Evolutionary conservation across 2,888 invertebrate species (phyloP).

Genomic region (Habrosyne pyritoides): DNA sequence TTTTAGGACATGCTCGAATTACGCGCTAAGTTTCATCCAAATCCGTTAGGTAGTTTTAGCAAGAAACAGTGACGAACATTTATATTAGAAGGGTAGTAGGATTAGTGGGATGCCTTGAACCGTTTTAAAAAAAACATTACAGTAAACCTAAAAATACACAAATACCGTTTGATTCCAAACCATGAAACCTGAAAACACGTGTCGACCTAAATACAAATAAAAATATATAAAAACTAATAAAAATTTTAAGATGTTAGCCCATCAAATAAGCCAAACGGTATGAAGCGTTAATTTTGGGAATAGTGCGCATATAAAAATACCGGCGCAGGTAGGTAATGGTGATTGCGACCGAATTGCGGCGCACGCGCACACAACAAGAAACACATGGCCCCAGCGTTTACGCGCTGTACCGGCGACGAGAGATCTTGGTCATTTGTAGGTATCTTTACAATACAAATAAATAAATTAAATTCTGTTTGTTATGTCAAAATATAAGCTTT

Average conservation of each 20-base stretch:
- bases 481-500: too few species aligned
- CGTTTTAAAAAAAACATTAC: too few species aligned
- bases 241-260: conserved; percentile 37
- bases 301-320: conserved; percentile 71
- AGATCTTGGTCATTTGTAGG: conserved; percentile 49
- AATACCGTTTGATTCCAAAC: neutral
- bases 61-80: too few species aligned
- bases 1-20: too few species aligned
- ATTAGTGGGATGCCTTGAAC: too few species aligned
- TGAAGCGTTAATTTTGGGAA: conserved; percentile 37
- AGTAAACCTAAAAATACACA: neutral
- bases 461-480: too few species aligned
- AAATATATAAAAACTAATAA: conserved; percentile 40
- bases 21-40: too few species aligned
- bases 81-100: too few species aligned
- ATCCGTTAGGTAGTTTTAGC: too few species aligned
- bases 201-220: conserved; percentile 1
- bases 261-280: conserved; percentile 29
- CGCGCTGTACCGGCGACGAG: conserved; percentile 19
- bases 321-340: conserved; percentile 68
- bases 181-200: neutral
- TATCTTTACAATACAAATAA: too few species aligned
- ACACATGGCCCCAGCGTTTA: conserved; percentile 69
- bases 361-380: conserved; percentile 63
- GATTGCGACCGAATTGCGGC: conserved; percentile 70